These are phyloP conservation scores for Drosophila affinis DNA, from an alignment of 2,888 invertebrate genomes.

Conservation along the genomic window DNA sequence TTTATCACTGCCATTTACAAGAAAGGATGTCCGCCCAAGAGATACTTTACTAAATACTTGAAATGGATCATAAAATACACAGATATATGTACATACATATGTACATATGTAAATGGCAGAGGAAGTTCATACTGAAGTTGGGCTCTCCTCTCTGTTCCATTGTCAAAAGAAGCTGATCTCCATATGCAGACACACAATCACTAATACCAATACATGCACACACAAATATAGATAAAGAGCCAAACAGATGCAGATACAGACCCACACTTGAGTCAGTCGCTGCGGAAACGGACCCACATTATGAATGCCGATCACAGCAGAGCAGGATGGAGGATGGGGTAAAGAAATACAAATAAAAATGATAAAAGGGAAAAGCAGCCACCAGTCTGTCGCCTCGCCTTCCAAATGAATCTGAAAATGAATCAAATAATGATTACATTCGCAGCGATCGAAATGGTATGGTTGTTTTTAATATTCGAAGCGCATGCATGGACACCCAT, in stretches of 20 bases:
- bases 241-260: conserved; percentile 9
- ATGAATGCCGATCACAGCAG: conserved; percentile 60
- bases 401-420: conserved; percentile 31
- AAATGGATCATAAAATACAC: neutral
- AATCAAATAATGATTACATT: conserved; percentile 50
- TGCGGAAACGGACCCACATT: conserved; percentile 66
- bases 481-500: conserved; percentile 36
- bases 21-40: too few species aligned
- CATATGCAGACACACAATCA: conserved; percentile 14
- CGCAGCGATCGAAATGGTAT: conserved; percentile 37
- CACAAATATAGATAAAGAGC: neutral
- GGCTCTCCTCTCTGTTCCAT: neutral
- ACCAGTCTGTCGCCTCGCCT: too few species aligned
- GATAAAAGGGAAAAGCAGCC: conserved; percentile 66
- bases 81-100: neutral
- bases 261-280: conserved; percentile 33
- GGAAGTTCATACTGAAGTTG: neutral
- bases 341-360: conserved; percentile 22
- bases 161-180: conserved; percentile 23
- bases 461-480: conserved; percentile 60
- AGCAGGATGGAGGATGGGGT: conserved; percentile 31
- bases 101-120: conserved; percentile 1
- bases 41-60: neutral
- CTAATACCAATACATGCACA: neutral
- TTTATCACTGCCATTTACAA: too few species aligned